These are phyloP conservation scores for Zeugodacus cucurbitae DNA, from an alignment of 1,140 invertebrate genomes.

Conservation along the genomic window DNA sequence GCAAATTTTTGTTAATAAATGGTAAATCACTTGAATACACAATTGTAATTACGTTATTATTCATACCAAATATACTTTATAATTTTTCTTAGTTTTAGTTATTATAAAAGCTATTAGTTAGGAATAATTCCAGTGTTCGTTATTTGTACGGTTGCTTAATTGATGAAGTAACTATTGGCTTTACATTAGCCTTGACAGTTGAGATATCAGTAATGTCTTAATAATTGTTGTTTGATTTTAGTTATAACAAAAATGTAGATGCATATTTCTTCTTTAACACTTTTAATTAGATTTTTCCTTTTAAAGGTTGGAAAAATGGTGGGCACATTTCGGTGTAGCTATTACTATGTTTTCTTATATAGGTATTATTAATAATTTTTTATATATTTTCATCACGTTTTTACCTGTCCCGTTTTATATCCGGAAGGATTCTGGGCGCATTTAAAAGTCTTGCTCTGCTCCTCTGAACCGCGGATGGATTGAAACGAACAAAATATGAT, in stretches of 20 bases:
- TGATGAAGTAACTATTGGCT: background rate
- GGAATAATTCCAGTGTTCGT: background rate
- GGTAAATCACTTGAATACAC: background rate
- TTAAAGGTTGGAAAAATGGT: background rate
- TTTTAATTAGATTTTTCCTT: background rate
- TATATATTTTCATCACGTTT: background rate
- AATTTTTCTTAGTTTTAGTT: background rate
- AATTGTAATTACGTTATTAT: background rate
- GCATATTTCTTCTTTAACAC: background rate
- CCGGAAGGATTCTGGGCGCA: conserved; percentile 5
- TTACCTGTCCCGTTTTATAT: background rate
- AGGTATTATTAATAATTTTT: background rate
- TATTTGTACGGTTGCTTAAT: background rate
- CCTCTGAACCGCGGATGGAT: conserved; percentile 6
- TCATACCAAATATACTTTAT: background rate
- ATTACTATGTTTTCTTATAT: background rate
- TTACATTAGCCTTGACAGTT: background rate
- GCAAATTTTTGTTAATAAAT: background rate
- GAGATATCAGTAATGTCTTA: background rate
- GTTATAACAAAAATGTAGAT: background rate
- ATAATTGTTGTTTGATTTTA: background rate
- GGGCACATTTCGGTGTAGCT: background rate
- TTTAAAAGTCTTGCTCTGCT: conserved; percentile 13
- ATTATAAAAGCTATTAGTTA: background rate
- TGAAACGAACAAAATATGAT: background rate